Evolutionary conservation across 2,113 vertebrate species (phyloP), one percentile per base, ranked within the genome.

Genomic region (Pycnonotus jocosus): DNA sequence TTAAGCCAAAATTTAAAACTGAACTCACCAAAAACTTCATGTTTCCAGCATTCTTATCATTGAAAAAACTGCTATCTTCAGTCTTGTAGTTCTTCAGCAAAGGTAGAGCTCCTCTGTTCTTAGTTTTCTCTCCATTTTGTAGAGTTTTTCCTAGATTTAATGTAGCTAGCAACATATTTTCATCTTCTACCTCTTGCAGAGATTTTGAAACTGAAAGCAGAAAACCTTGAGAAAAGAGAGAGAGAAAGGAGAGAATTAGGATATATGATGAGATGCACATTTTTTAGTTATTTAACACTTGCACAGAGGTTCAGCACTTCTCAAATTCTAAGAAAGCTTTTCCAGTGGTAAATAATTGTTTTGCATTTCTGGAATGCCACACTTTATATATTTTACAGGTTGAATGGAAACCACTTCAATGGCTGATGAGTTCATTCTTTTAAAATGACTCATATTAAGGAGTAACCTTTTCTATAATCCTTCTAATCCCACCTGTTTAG

Each of bases 191-290:
- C 57, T 97, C 98, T 83, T 96, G 83, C 44, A 96, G 94, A 47
- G 98, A 97, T 62, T 98, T 96, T 65, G 99, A 98, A 54, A 96
- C 93, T 44, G 96, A 97, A 96, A 93, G 87, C 37, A 97, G 88
- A 93, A 97, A 97, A 85, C 98, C 97, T 97, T 98, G 98, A 60
- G 98, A 98, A 96, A 99, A 97, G 71, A 99, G 97, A 96, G 97
- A 98, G 44, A 99, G 90, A 76, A 99, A 87, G 65, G 96, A 96
- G 37, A 98, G 95, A 69, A 99, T 87, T 86, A 98, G 37, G 6
- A 95, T 95, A 61, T 93, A 98, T 35, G 97, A 90, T 62, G 98
- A 98, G 80, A 96, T 92, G 97, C 92, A 98, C 97, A 97, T 98
- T 92, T 92, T 73, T 97, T 76, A 79, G 60, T 84, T 64, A 71